Conservation (phyloP, 2,113 vertebrate genomes). For the Orthonyx spaldingii region DNA sequence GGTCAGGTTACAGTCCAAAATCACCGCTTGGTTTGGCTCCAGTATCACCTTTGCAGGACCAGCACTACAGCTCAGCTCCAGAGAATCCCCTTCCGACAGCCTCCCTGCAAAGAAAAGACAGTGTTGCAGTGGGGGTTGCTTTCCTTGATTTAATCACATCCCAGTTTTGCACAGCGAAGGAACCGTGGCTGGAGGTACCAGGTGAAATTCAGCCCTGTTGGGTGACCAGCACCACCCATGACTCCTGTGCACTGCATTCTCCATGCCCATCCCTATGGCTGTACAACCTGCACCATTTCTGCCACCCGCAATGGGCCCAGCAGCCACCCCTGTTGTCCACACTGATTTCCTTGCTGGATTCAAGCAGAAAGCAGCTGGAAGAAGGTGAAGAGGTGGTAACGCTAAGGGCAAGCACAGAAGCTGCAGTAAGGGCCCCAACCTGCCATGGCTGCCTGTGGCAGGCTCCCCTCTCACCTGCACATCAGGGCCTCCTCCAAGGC, state of each 20-base stretch:
- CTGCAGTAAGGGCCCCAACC: not conserved
- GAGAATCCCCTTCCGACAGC: constrained; percentile 60
- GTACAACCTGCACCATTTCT: not conserved
- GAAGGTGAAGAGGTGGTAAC: not conserved
- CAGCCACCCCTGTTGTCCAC: not conserved
- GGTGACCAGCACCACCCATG: not conserved
- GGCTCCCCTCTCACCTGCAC: not conserved
- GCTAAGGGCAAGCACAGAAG: not conserved
- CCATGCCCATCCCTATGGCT: not conserved
- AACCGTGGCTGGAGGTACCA: not conserved
- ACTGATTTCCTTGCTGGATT: not conserved
- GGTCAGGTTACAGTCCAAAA: constrained; percentile 85
- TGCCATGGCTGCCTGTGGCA: not conserved
- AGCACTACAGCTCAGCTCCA: constrained; percentile 88
- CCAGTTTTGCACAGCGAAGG: not conserved
- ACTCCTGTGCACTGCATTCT: not conserved
- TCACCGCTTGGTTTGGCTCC: constrained; percentile 75
- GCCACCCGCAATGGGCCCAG: not conserved
- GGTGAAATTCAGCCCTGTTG: not conserved
- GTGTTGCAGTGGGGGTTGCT: not conserved
- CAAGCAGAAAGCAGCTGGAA: not conserved
- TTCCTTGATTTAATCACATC: not conserved
- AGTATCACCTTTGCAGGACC: constrained; percentile 84
- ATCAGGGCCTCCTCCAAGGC: not conserved
- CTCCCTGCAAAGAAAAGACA: constrained; percentile 72